phyloP scores from a whole-genome alignment of 2,113 vertebrate genomes.

The Bostrychus sinensis region DNA sequence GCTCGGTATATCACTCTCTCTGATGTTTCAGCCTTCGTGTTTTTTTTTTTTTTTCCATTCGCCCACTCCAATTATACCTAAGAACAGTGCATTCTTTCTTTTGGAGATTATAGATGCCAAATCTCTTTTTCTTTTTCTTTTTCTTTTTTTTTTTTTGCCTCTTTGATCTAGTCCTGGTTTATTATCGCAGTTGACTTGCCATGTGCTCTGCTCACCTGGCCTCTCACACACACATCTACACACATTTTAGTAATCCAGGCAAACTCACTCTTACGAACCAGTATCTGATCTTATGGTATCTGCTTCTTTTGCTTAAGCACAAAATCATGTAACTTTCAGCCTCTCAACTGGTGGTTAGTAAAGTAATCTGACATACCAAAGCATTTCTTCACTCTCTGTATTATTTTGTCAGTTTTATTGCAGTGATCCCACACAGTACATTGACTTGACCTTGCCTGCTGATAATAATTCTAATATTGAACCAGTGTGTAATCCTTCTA shows the following conservation, averaged over 20 bases:
- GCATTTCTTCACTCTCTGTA: background rate
- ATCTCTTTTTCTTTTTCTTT: slow-evolving; percentile 15
- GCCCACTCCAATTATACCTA: slow-evolving; percentile 28
- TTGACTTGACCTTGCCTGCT: slow-evolving; percentile 29
- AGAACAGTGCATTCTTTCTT: slow-evolving; percentile 37
- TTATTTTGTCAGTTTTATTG: slow-evolving; percentile 15
- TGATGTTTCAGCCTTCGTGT: slow-evolving; percentile 55
- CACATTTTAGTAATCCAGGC: background rate
- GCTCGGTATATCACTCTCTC: slow-evolving; percentile 61
- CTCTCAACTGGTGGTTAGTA: background rate
- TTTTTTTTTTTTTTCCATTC: slow-evolving; percentile 16
- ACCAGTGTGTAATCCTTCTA: slow-evolving; percentile 48
- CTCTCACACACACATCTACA: slow-evolving; percentile 10
- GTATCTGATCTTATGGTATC: slow-evolving; percentile 47
- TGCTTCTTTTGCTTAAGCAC: slow-evolving; percentile 26
- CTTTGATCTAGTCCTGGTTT: slow-evolving; percentile 37
- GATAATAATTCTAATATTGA: slow-evolving; percentile 28
- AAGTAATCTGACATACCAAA: background rate
- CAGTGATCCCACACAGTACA: slow-evolving; percentile 7
- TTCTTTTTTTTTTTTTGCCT: too few relatives aligned
- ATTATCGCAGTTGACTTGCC: slow-evolving; percentile 26
- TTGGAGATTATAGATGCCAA: slow-evolving; percentile 31
- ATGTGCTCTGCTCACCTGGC: slow-evolving; percentile 45
- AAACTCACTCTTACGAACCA: slow-evolving; percentile 29
- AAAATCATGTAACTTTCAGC: slow-evolving; percentile 3